Percentiles rank a stretch among this genome's conserved stretches.
phyloP scores from a whole-genome alignment of 1,140 invertebrate genomes.

The Panagrolaimus sp. region DNA sequence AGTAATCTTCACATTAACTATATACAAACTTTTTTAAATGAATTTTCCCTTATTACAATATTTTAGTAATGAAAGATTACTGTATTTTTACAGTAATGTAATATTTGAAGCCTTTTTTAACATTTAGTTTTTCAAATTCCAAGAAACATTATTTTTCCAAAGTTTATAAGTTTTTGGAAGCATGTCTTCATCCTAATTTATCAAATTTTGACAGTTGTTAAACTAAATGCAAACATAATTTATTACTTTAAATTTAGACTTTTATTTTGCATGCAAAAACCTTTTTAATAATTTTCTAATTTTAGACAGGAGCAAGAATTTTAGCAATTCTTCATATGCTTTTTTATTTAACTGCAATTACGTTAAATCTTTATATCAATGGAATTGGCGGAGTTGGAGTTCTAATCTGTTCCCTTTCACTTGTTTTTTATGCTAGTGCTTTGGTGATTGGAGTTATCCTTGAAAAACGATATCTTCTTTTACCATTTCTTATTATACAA shows the following conservation, averaged over 20 bases:
- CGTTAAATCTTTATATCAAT: neutral
- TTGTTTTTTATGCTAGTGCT: neutral
- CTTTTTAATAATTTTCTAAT: neutral
- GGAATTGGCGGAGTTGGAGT: neutral
- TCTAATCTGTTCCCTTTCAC: neutral
- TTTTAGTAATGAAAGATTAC: too few relatives aligned
- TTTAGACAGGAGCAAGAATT: conserved; percentile 8
- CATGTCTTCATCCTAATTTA: too few relatives aligned
- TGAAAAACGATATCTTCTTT: neutral
- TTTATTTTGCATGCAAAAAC: too few relatives aligned
- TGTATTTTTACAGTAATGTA: too few relatives aligned
- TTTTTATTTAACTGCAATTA: neutral
- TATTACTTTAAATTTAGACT: too few relatives aligned
- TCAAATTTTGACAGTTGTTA: too few relatives aligned
- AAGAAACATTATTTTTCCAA: too few relatives aligned
- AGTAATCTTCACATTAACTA: too few relatives aligned
- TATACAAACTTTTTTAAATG: too few relatives aligned
- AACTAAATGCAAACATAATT: too few relatives aligned
- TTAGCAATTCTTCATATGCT: neutral
- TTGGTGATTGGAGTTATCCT: neutral
- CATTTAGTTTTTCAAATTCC: neutral
- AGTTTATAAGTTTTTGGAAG: too few relatives aligned
- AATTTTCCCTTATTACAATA: too few relatives aligned
- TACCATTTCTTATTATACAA: conserved; percentile 10
- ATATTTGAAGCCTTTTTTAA: neutral